These are phyloP conservation scores for Phortica okadai DNA, from an alignment of 2,888 invertebrate species.

Conservation along the genomic window DNA sequence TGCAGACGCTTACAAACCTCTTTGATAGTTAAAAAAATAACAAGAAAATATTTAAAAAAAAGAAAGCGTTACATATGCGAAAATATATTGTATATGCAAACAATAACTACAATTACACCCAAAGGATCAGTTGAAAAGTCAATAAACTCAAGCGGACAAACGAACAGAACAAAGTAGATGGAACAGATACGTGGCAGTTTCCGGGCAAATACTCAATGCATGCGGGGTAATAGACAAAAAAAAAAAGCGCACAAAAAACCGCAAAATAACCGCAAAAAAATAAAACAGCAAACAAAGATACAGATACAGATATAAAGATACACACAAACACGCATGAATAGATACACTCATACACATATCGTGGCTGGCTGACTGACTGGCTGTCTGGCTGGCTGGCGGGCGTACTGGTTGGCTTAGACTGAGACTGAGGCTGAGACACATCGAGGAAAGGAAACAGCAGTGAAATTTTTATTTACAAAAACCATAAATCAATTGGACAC, in stretches of 20 bases:
- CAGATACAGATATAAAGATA: conserved; percentile 1
- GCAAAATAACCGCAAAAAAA: conserved; percentile 34
- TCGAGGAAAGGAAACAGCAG: background rate
- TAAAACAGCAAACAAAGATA: background rate
- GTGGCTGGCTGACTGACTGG: conserved; percentile 37
- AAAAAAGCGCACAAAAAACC: conserved; percentile 7
- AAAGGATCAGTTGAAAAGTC: conserved; percentile 57
- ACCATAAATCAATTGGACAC: conserved; percentile 76
- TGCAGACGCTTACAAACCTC: too few species aligned
- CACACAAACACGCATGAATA: background rate
- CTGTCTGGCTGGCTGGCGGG: conserved; percentile 10
- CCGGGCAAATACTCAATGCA: background rate
- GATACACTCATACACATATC: conserved; percentile 4
- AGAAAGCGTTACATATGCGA: background rate
- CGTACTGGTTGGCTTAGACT: too few species aligned
- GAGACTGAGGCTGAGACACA: too few species aligned
- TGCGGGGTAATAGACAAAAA: background rate
- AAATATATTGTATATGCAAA: conserved; percentile 29
- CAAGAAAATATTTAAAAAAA: background rate
- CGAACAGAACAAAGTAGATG: background rate
- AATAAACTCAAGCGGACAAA: conserved; percentile 44
- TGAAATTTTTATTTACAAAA: conserved; percentile 69
- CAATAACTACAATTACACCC: conserved; percentile 54
- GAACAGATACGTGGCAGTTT: background rate
- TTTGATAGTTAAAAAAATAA: background rate